Conservation (phyloP, 2,797 vertebrate genomes). For the Petrocephalus schoutedeni region DNA sequence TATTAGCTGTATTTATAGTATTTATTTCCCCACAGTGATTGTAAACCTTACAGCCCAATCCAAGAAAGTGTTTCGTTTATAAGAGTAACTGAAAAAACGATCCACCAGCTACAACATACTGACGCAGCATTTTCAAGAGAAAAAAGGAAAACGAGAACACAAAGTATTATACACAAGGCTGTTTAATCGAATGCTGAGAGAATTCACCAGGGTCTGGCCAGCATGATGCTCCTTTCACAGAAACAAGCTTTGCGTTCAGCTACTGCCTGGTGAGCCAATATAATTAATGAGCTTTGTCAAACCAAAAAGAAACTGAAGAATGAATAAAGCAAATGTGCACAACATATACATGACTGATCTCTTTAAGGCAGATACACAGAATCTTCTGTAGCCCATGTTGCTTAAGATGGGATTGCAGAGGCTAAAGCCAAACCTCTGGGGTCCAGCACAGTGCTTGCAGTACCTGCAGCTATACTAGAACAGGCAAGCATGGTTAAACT, state of each 20-base stretch:
- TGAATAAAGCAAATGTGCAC: conserved; percentile 14
- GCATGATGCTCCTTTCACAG: conserved; percentile 25
- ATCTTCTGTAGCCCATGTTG: not conserved
- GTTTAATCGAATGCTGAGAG: conserved; percentile 27
- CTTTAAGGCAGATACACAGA: conserved; percentile 22
- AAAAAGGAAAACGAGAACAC: not conserved
- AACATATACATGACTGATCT: conserved; percentile 15
- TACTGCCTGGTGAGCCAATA: not conserved
- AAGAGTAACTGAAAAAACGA: not conserved
- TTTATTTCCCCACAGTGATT: not conserved
- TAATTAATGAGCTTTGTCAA: not conserved
- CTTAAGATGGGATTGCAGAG: not conserved
- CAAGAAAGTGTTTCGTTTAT: not conserved
- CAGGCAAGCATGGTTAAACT: not conserved
- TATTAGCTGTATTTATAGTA: no score
- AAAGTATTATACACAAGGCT: conserved; percentile 11
- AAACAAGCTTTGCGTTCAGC: conserved; percentile 21
- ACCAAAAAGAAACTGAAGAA: conserved; percentile 4
- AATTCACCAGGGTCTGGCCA: conserved; percentile 21
- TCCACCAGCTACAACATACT: not conserved
- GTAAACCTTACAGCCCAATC: not conserved
- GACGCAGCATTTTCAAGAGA: not conserved
- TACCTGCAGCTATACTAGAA: not conserved
- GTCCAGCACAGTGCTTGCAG: not conserved
- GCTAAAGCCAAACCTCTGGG: not conserved